A percentile compares a stretch with the other conserved stretches of the same genome.
These are phyloP conservation scores for Leptura quadrifasciata DNA, from an alignment of 2,888 invertebrate genomes.

Conservation along the genomic window DNA sequence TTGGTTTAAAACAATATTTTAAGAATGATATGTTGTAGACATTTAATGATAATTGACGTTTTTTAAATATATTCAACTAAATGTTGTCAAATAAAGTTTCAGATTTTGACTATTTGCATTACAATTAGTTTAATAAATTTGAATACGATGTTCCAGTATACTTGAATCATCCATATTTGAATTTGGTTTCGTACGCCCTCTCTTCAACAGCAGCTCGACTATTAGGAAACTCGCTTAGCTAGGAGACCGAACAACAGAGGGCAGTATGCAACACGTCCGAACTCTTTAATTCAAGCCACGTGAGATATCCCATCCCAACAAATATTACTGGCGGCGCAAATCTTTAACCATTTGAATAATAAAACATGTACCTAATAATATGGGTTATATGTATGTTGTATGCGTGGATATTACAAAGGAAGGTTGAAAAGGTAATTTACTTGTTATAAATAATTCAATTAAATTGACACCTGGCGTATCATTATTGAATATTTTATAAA, in stretches of 20 bases:
- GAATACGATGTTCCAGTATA: too few relatives aligned
- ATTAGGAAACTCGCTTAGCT: neutral
- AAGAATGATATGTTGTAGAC: too few relatives aligned
- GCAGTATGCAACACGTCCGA: neutral
- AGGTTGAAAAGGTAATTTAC: slow-evolving; percentile 6
- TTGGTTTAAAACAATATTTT: too few relatives aligned
- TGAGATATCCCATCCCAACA: neutral
- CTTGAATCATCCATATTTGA: neutral
- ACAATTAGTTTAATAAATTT: too few relatives aligned
- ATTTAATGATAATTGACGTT: too few relatives aligned
- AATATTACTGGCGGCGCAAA: neutral
- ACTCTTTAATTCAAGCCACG: neutral
- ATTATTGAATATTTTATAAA: slow-evolving; percentile 55
- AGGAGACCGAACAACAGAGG: neutral
- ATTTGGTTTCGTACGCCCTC: slow-evolving; percentile 2
- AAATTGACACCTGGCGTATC: slow-evolving; percentile 51
- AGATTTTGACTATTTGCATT: too few relatives aligned
- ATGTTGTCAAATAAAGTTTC: too few relatives aligned
- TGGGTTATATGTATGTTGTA: too few relatives aligned
- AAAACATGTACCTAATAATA: neutral
- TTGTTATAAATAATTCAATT: slow-evolving; percentile 44
- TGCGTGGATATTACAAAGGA: too few relatives aligned
- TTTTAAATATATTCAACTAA: too few relatives aligned
- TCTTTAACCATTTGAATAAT: neutral
- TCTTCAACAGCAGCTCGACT: neutral